phyloP scores from a whole-genome alignment of 2,888 invertebrate genomes.

The Autographa gamma region DNA sequence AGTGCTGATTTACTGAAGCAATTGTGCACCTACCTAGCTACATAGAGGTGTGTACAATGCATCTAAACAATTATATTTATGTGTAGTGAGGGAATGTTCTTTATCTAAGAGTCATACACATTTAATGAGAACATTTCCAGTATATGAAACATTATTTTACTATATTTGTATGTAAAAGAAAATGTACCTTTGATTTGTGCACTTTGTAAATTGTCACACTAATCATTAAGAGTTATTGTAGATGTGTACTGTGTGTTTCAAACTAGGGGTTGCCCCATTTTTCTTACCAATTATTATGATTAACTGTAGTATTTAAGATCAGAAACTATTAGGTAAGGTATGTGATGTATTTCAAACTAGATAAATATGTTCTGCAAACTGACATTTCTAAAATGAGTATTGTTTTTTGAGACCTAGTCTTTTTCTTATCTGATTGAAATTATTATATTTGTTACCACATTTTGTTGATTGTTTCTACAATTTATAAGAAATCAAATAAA shows the following conservation, averaged over 20 bases:
- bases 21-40: constrained; percentile 73
- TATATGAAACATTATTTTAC: not conserved
- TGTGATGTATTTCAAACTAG: not conserved
- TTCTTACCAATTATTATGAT: not conserved
- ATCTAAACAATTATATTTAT: not conserved
- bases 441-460: constrained; percentile 27
- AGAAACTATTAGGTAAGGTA: not conserved
- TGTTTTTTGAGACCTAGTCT: constrained; percentile 33
- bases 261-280: not conserved
- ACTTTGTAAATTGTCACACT: not conserved
- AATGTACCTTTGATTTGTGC: not conserved
- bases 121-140: not conserved
- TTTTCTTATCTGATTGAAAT: constrained; percentile 21
- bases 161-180: not conserved
- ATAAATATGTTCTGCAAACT: not conserved
- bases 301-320: not conserved
- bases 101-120: not conserved
- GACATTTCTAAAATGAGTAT: constrained; percentile 11
- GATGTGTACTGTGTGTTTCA: not conserved
- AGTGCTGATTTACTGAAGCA: constrained; percentile 74
- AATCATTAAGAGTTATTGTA: not conserved
- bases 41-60: constrained; percentile 29
- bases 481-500: constrained; percentile 46
- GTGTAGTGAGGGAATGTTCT: not conserved
- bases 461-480: constrained; percentile 28